Evolutionary conservation across 92 coral and sea anemone genomes (phyloP), one percentile per base, ranked within the genome.

Genomic region (Siderastrea siderea): DNA sequence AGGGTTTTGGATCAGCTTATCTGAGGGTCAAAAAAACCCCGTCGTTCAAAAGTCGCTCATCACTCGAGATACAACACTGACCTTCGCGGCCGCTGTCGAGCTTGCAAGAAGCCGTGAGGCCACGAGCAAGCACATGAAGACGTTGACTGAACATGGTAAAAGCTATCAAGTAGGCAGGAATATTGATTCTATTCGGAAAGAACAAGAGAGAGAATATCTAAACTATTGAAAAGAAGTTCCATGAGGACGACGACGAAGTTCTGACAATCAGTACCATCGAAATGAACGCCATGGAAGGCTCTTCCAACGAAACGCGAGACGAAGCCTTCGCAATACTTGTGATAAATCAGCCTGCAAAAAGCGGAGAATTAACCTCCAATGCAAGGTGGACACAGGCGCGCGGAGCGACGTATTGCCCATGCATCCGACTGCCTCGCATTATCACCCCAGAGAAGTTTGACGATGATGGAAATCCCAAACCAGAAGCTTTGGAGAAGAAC

Each of bases 401-500:
- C 69, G 17, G 65, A 60, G 65, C n/a, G 3, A 9, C 4, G 65
- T 60, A 3, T 60, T 60, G 65, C 65, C 65, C 13, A 60, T 60
- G 3, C 10, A 17, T 26, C 38, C 38, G 38, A 26, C 38, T 26
- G 65, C 71, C 19, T 59, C 89, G 81, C 48, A 71, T 73, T 59
- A 47, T 45, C 63, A 61, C 65, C 72, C 87, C 87, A 47, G 79
- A 48, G 68, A 47, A 72, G 69, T 60, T 68, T 69, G 69, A 87
- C 46, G 78, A 75, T 50, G 78, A 78, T 13, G 86, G 90, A 58
- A 87, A 70, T 16, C 85, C 78, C 60, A 70, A 71, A 68, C 79
- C 81, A 82, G 85, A 83, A 77, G 80, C 65, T 45, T 50, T 69
- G 62, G 68, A 87, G 70, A 86, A 71, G 76, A 87, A 77, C 55